phyloP scores from a whole-genome alignment of 2,797 vertebrate genomes.

The Sphenodon punctatus region DNA sequence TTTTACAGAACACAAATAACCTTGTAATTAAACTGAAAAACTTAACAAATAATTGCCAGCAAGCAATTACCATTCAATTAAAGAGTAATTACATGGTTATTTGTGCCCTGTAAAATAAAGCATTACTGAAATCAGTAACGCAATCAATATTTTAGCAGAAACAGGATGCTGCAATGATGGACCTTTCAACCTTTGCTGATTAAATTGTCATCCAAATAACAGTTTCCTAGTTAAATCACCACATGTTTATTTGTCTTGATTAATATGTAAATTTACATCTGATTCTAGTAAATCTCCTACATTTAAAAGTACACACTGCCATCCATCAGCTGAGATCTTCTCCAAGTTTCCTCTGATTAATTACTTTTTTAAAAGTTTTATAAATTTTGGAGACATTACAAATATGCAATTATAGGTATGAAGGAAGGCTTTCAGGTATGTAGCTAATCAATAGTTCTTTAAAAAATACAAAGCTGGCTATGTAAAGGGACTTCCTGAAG shows the following conservation, averaged over 20 bases:
- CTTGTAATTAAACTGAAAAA: slow-evolving; percentile 75
- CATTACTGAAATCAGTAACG: slow-evolving; percentile 74
- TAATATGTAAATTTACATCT: slow-evolving; percentile 73
- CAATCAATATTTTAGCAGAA: slow-evolving; percentile 79
- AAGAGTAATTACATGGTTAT: slow-evolving; percentile 80
- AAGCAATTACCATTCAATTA: slow-evolving; percentile 81
- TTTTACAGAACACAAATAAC: slow-evolving; percentile 72
- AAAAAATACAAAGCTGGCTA: neutral
- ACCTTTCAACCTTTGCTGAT: slow-evolving; percentile 77
- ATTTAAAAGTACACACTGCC: slow-evolving; percentile 45
- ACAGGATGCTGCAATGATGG: slow-evolving; percentile 69
- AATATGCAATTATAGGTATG: neutral
- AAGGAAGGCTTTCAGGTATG: neutral
- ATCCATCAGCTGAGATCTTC: slow-evolving; percentile 43
- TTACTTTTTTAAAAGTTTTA: slow-evolving; percentile 26
- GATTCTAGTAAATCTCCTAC: slow-evolving; percentile 59
- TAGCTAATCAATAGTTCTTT: neutral
- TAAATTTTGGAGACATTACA: slow-evolving; percentile 24
- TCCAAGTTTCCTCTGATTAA: slow-evolving; percentile 42
- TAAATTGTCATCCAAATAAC: slow-evolving; percentile 73
- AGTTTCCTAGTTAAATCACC: slow-evolving; percentile 71
- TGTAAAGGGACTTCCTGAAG: too few relatives aligned
- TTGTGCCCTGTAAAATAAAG: slow-evolving; percentile 76
- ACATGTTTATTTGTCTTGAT: slow-evolving; percentile 76
- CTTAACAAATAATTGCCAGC: slow-evolving; percentile 76